phyloP scores from a whole-genome alignment of 1,140 invertebrate genomes.

The Microvelia longipes region DNA sequence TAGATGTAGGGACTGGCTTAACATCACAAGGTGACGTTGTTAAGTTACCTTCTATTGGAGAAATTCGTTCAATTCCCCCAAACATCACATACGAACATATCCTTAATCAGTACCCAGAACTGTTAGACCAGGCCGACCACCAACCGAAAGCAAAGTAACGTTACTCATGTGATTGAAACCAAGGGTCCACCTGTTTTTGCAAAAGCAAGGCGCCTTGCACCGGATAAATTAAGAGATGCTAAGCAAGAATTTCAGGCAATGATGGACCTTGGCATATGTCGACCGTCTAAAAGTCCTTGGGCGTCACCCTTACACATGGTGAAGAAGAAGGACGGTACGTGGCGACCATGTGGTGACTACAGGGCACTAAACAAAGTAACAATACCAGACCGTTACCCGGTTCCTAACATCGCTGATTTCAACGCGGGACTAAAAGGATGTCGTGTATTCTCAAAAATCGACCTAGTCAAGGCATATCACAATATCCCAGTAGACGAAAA shows the following conservation, averaged over 20 bases:
- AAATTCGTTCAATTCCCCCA: neutral
- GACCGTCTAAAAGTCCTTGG: slow-evolving; percentile 29
- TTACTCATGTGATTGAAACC: neutral
- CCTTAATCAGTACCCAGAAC: neutral
- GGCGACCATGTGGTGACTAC: slow-evolving; percentile 35
- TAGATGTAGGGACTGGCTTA: neutral
- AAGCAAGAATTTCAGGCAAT: slow-evolving; percentile 25
- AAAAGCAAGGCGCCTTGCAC: slow-evolving; percentile 27
- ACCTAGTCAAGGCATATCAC: slow-evolving; percentile 34
- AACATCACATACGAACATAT: neutral
- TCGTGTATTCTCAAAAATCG: slow-evolving; percentile 32
- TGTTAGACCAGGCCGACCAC: neutral
- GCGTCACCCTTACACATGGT: slow-evolving; percentile 31
- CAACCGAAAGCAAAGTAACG: neutral
- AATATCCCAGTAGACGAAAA: slow-evolving; percentile 28
- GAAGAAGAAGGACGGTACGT: slow-evolving; percentile 31
- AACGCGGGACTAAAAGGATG: slow-evolving; percentile 26
- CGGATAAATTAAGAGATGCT: slow-evolving; percentile 22
- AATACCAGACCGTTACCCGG: slow-evolving; percentile 29
- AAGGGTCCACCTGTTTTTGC: slow-evolving; percentile 27
- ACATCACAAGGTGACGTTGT: neutral
- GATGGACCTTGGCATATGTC: slow-evolving; percentile 22
- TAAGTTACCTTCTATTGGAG: neutral
- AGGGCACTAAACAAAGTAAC: slow-evolving; percentile 31
- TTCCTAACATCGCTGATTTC: slow-evolving; percentile 24